Conservation (phyloP, 2,797 vertebrate species). For the Percopsis omiscomaycus region DNA sequence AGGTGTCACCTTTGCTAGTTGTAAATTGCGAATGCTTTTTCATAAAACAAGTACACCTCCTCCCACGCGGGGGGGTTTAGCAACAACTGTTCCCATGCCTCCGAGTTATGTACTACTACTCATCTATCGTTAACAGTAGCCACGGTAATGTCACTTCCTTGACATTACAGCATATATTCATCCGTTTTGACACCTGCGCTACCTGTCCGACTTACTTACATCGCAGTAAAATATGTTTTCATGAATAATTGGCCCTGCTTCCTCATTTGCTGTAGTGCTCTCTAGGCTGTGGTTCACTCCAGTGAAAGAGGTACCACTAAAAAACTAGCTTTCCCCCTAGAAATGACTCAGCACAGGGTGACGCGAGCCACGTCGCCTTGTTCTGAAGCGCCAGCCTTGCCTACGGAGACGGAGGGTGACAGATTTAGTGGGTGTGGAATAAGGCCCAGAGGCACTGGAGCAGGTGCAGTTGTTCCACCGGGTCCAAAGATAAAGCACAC, state of each 20-base stretch:
- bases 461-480: conserved; percentile 72
- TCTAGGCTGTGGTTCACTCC: neutral
- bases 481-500: conserved; percentile 77
- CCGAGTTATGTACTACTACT: neutral
- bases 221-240: neutral
- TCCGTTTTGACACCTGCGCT: neutral
- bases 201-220: neutral
- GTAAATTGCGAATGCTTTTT: conserved; percentile 36
- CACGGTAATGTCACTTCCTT: neutral
- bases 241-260: neutral
- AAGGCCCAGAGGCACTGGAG: conserved; percentile 67
- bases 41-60: conserved; percentile 16
- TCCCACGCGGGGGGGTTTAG: conserved; percentile 13
- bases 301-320: neutral
- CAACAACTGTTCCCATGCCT: conserved; percentile 26
- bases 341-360: neutral
- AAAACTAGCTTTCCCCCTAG: conserved; percentile 4
- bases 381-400: conserved; percentile 6
- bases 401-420: conserved; percentile 24
- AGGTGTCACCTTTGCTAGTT: conserved; percentile 31
- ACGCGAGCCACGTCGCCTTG: neutral
- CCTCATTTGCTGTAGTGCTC: neutral
- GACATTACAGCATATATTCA: neutral
- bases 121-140: neutral
- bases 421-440: conserved; percentile 63